Percentiles rank a stretch among this genome's conserved stretches.
Conservation (phyloP, 1,140 invertebrate genomes). For the Drosophila bifasciata region DNA sequence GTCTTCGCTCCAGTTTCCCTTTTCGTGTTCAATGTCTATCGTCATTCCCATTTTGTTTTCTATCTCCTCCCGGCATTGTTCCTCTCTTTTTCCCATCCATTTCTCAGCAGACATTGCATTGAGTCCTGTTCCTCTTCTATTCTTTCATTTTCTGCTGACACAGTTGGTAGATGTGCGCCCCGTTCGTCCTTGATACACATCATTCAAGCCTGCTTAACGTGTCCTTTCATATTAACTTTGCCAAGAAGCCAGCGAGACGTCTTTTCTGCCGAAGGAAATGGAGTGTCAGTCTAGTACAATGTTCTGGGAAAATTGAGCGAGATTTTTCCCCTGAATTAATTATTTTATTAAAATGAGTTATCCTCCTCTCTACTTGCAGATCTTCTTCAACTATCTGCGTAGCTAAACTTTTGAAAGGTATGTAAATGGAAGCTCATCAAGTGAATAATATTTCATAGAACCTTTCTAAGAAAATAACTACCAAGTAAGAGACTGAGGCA, state of each 20-base stretch:
- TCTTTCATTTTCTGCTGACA: constrained; percentile 46
- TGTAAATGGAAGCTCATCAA: constrained; percentile 14
- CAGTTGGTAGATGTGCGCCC: constrained; percentile 39
- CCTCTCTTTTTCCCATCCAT: constrained; percentile 8
- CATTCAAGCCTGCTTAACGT: constrained; percentile 71
- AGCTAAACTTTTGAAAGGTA: constrained; percentile 30
- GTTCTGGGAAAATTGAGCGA: constrained; percentile 3
- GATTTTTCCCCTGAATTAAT: constrained; percentile 36
- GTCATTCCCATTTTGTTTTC: constrained; percentile 58
- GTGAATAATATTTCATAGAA: constrained; percentile 2
- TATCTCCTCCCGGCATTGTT: constrained; percentile 18
- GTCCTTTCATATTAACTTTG: constrained; percentile 60
- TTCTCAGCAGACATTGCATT: constrained; percentile 37
- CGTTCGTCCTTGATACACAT: constrained; percentile 52
- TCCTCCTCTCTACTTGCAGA: constrained; percentile 36
- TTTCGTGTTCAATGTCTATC: constrained; percentile 79
- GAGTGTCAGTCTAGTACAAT: constrained; percentile 16
- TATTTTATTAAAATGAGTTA: constrained; percentile 37
- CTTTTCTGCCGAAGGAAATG: constrained; percentile 20
- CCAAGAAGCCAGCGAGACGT: constrained; percentile 37
- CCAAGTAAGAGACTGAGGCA: neutral
- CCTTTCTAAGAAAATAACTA: neutral
- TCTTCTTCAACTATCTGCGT: constrained; percentile 4
- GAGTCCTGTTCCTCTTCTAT: constrained; percentile 24
- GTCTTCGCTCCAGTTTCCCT: constrained; percentile 79